phyloP scores from a whole-genome alignment of 1,140 invertebrate species.

The Drosophila arawakana region DNA sequence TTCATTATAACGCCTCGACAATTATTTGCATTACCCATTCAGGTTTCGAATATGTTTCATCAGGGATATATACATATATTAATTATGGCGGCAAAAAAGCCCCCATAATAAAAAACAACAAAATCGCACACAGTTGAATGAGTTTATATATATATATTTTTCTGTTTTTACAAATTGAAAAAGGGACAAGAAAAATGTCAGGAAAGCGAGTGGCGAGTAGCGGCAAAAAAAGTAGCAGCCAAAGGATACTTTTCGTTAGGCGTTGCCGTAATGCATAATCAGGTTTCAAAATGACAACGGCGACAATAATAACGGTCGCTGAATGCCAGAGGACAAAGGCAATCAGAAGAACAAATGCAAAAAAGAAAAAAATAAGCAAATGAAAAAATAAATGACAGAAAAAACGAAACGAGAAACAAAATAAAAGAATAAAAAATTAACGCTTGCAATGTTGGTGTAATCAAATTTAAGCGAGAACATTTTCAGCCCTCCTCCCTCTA shows the following conservation, averaged over 20 bases:
- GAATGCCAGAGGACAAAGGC: constrained; percentile 67
- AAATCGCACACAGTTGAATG: constrained; percentile 72
- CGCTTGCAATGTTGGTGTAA: constrained; percentile 62
- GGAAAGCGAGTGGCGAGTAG: constrained; percentile 4
- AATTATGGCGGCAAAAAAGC: constrained; percentile 63
- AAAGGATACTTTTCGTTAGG: constrained; percentile 50
- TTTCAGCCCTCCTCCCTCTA: too few relatives aligned
- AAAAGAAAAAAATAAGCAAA: not conserved
- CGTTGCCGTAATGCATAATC: constrained; percentile 62
- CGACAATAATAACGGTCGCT: constrained; percentile 58
- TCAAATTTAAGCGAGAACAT: constrained; percentile 60
- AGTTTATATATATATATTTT: constrained; percentile 55
- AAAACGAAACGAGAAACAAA: constrained; percentile 6
- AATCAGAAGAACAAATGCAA: constrained; percentile 48
- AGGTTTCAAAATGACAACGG: constrained; percentile 75
- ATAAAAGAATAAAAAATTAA: constrained; percentile 69
- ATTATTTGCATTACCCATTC: constrained; percentile 74
- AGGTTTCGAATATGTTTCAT: constrained; percentile 68
- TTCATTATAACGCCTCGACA: constrained; percentile 43
- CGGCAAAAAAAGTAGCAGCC: constrained; percentile 15
- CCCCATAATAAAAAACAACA: constrained; percentile 41
- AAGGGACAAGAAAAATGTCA: constrained; percentile 59
- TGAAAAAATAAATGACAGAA: not conserved
- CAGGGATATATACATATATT: constrained; percentile 63
- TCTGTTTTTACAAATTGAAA: constrained; percentile 67